These are phyloP conservation scores for Hetaerina titia DNA, from an alignment of 2,888 invertebrate genomes.

Conservation along the genomic window DNA sequence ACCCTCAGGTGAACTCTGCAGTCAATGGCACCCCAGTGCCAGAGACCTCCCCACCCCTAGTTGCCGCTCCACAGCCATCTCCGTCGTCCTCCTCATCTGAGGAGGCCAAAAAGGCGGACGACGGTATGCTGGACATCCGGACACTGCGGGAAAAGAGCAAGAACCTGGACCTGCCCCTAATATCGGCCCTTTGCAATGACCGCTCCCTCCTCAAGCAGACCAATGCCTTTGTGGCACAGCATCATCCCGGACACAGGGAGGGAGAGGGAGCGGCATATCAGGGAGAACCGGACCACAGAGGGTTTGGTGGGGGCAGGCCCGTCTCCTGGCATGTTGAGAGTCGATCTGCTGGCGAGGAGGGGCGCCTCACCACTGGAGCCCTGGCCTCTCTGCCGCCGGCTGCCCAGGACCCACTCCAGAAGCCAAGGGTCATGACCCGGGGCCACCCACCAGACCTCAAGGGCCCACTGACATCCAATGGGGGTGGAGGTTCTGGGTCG, in stretches of 20 bases:
- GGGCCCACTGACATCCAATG: conserved; percentile 29
- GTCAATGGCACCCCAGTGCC: conserved; percentile 75
- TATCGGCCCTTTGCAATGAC: conserved; percentile 96
- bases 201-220: conserved; percentile 92
- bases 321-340: conserved; percentile 73
- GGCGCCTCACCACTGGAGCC: not conserved
- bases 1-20: conserved; percentile 30
- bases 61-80: conserved; percentile 70
- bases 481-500: conserved; percentile 16
- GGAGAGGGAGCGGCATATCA: conserved; percentile 70
- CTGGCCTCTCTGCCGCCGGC: not conserved
- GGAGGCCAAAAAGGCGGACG: conserved; percentile 72
- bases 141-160: conserved; percentile 92
- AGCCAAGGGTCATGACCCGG: conserved; percentile 14
- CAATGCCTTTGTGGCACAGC: conserved; percentile 89
- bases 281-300: conserved; percentile 71
- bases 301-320: conserved; percentile 71
- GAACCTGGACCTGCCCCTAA: conserved; percentile 93
- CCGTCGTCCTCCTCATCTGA: conserved; percentile 72
- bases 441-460: conserved; percentile 77
- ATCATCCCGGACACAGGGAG: conserved; percentile 77
- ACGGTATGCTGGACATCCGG: conserved; percentile 85
- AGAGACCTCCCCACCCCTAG: conserved; percentile 77
- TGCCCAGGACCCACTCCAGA: conserved; percentile 12
- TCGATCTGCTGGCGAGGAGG: conserved; percentile 66